phyloP scores from a whole-genome alignment of 1,140 invertebrate species.

The Listronotus bonariensis region DNA sequence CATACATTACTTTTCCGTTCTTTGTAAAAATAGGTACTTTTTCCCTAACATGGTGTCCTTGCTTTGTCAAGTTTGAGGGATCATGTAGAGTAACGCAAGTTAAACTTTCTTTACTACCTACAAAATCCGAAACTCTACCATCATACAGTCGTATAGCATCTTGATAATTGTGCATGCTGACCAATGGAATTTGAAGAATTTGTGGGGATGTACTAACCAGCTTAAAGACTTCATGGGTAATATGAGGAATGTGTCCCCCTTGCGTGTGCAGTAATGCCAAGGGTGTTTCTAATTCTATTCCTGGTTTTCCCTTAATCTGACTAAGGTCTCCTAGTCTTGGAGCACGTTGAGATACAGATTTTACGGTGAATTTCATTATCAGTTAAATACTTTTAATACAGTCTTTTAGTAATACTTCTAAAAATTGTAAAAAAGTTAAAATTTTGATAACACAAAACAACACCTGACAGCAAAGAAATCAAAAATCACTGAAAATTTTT shows the following conservation, averaged over 20 bases:
- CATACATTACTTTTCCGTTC: constrained; percentile 69
- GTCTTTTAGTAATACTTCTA: too few relatives aligned
- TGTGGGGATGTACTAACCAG: constrained; percentile 59
- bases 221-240: constrained; percentile 69
- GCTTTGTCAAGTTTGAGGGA: constrained; percentile 62
- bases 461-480: too few relatives aligned
- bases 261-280: constrained; percentile 62
- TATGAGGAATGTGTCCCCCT: constrained; percentile 67
- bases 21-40: constrained; percentile 73
- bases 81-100: constrained; percentile 70
- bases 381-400: neutral
- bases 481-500: too few relatives aligned
- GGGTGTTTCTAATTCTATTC: constrained; percentile 59
- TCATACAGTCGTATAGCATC: constrained; percentile 60
- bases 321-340: constrained; percentile 61
- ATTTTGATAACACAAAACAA: too few relatives aligned
- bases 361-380: constrained; percentile 66
- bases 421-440: too few relatives aligned
- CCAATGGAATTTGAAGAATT: constrained; percentile 63
- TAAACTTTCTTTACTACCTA: constrained; percentile 62
- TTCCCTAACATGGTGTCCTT: constrained; percentile 69
- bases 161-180: constrained; percentile 60
- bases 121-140: constrained; percentile 61
- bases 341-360: constrained; percentile 57
- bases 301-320: constrained; percentile 57